phyloP scores from a whole-genome alignment of 2,113 vertebrate species.

The Crypturellus undulatus region DNA sequence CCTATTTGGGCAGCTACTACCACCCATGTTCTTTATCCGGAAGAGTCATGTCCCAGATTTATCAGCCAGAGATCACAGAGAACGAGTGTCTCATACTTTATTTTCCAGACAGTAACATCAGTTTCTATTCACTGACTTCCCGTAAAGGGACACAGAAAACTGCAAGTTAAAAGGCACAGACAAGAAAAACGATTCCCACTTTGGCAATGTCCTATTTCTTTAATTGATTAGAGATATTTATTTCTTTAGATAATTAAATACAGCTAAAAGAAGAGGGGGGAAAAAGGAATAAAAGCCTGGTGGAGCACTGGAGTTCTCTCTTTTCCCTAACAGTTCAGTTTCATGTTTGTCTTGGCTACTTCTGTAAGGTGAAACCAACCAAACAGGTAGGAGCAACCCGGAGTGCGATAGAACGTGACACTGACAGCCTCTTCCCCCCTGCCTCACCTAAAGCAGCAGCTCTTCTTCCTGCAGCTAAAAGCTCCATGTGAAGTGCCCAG shows the following conservation, averaged over 20 bases:
- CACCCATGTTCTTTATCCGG: constrained; percentile 41
- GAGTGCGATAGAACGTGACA: not conserved
- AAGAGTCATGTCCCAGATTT: constrained; percentile 32
- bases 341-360: not conserved
- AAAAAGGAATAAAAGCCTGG: not conserved
- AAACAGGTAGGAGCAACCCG: not conserved
- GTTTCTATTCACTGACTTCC: not conserved
- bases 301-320: not conserved
- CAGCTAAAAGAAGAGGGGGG: not conserved
- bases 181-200: not conserved
- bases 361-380: not conserved
- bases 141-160: not conserved
- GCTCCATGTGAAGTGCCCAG: not conserved
- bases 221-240: not conserved
- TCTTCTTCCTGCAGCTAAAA: not conserved
- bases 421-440: not conserved
- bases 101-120: constrained; percentile 13
- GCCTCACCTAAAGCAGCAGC: not conserved
- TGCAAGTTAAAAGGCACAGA: not conserved
- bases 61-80: not conserved
- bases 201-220: not conserved
- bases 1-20: constrained; percentile 41
- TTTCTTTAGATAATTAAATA: not conserved
- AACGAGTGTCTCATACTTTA: not conserved
- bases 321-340: not conserved